These are phyloP conservation scores for Drosophila subobscura DNA, from an alignment of 1,140 invertebrate genomes.

Conservation along the genomic window DNA sequence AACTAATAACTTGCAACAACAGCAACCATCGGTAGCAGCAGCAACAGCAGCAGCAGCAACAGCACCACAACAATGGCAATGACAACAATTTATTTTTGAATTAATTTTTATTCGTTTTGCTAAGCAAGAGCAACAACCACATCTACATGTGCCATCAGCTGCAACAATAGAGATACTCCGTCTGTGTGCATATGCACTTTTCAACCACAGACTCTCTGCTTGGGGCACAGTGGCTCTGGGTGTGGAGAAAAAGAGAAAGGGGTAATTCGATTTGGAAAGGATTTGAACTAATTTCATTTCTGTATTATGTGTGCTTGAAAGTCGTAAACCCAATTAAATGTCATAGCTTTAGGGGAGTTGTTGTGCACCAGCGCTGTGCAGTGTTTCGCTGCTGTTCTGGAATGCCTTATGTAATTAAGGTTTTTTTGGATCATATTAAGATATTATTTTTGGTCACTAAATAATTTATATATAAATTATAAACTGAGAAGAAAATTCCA, in stretches of 20 bases:
- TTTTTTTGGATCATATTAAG: too few species aligned
- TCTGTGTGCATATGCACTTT: conserved; percentile 36
- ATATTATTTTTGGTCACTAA: neutral
- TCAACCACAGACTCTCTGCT: conserved; percentile 47
- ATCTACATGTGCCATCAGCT: neutral
- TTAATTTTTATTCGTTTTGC: conserved; percentile 74
- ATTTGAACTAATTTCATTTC: neutral
- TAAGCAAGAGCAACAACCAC: conserved; percentile 47
- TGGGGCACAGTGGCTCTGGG: conserved; percentile 4
- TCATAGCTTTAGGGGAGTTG: too few species aligned
- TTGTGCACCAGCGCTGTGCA: too few species aligned
- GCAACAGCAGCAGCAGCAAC: conserved; percentile 9
- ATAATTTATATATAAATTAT: too few species aligned
- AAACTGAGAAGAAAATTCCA: too few species aligned
- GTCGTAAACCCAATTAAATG: too few species aligned
- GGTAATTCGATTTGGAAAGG: neutral
- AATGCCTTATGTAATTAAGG: too few species aligned
- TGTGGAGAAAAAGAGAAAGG: neutral
- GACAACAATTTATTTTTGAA: conserved; percentile 80
- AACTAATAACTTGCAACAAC: conserved; percentile 69
- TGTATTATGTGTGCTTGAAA: too few species aligned
- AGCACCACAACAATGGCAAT: conserved; percentile 62
- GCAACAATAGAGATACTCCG: conserved; percentile 21
- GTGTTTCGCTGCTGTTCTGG: too few species aligned
- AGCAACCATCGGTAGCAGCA: conserved; percentile 16